Evolutionary conservation across 2,888 invertebrate species (phyloP).

Genomic region (Ormyrus thymus): DNA sequence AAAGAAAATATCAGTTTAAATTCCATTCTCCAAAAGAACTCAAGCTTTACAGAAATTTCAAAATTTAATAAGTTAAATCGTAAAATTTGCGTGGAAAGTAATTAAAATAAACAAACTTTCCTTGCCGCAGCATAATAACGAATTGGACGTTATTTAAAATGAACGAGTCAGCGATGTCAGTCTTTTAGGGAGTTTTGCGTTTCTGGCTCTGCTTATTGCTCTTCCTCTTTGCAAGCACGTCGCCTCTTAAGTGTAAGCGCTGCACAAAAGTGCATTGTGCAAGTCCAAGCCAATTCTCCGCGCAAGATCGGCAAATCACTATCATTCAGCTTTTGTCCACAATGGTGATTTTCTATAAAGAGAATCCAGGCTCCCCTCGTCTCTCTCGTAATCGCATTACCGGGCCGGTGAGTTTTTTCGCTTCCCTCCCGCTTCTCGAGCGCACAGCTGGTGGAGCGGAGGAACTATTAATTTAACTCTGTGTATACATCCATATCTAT

Average conservation of each 20-base stretch:
- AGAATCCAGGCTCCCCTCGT: not conserved
- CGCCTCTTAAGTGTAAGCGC: not conserved
- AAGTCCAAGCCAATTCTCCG: not conserved
- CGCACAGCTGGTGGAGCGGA: conserved; percentile 51
- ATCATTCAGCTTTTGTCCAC: conserved; percentile 39
- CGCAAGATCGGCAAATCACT: conserved; percentile 31
- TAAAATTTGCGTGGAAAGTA: too few relatives aligned
- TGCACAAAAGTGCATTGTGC: conserved; percentile 23
- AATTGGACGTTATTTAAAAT: too few relatives aligned
- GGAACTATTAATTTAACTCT: conserved; percentile 72
- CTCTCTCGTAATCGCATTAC: conserved; percentile 65
- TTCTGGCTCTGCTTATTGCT: too few relatives aligned
- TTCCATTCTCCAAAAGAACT: too few relatives aligned
- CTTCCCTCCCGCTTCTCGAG: not conserved
- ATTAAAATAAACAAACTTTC: too few relatives aligned
- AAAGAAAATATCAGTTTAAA: too few relatives aligned
- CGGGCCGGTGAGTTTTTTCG: conserved; percentile 1
- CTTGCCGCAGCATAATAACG: too few relatives aligned
- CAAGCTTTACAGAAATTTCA: too few relatives aligned
- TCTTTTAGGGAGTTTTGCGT: too few relatives aligned
- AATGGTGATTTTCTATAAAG: conserved; percentile 41
- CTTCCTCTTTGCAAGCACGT: too few relatives aligned
- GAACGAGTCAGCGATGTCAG: not conserved
- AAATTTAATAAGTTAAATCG: too few relatives aligned
- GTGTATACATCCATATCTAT: conserved; percentile 64